Conservation (phyloP, 2,888 invertebrate species). For the Nudaria mundana region DNA sequence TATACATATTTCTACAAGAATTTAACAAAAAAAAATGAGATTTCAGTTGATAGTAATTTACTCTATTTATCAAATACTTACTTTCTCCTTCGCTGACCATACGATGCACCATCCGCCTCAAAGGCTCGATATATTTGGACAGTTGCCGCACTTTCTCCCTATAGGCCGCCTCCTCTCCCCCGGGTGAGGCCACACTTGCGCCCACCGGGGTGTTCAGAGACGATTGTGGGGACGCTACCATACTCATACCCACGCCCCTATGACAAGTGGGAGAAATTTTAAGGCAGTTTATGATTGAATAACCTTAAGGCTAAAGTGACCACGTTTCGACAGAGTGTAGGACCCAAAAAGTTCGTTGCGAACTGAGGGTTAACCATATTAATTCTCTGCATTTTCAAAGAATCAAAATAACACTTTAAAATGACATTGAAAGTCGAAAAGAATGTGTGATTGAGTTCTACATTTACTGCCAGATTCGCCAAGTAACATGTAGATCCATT, state of each 20-base stretch:
- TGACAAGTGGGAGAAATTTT: too few species aligned
- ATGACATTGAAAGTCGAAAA: too few species aligned
- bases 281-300: too few species aligned
- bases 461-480: not conserved
- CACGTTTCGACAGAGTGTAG: too few species aligned
- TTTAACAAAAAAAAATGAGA: too few species aligned
- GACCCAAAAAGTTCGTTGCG: too few species aligned
- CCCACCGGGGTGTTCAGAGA: slow-evolving; percentile 90
- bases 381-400: not conserved
- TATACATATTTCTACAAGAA: too few species aligned
- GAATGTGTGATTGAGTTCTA: not conserved
- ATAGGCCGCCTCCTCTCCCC: slow-evolving; percentile 92
- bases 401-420: too few species aligned
- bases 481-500: too few species aligned
- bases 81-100: slow-evolving; percentile 91
- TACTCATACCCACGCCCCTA: slow-evolving; percentile 65
- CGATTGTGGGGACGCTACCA: slow-evolving; percentile 88
- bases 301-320: too few species aligned
- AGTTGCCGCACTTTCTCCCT: slow-evolving; percentile 96
- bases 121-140: slow-evolving; percentile 96
- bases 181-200: slow-evolving; percentile 65
- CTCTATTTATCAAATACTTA: slow-evolving; percentile 48
- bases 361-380: too few species aligned
- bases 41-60: too few species aligned
- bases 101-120: slow-evolving; percentile 93